Evolutionary conservation across 2,113 vertebrate species (phyloP).

Genomic region (Dendrocopos noguchii): DNA sequence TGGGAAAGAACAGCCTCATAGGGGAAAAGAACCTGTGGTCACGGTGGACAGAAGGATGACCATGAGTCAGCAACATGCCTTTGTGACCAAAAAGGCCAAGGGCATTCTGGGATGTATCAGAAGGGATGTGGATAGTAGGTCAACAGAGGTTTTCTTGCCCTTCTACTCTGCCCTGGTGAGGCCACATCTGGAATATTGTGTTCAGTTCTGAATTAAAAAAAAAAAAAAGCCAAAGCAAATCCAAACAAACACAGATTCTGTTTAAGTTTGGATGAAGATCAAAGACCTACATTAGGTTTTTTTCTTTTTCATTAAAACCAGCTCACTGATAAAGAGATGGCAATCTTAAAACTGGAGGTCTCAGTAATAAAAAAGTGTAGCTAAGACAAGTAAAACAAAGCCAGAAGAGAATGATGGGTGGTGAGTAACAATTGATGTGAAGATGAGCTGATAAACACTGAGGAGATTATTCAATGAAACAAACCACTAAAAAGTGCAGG

Average conservation of each 20-base stretch:
- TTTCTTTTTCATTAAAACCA: background rate
- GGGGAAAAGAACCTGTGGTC: too few relatives aligned
- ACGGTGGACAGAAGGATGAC: too few relatives aligned
- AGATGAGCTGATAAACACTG: background rate
- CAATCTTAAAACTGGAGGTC: background rate
- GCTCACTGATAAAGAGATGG: background rate
- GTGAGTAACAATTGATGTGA: background rate
- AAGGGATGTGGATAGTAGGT: too few relatives aligned
- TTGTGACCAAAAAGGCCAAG: too few relatives aligned
- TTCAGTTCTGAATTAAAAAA: too few relatives aligned
- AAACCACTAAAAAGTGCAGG: constrained; percentile 62
- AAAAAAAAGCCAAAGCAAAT: too few relatives aligned
- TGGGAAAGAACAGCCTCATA: too few relatives aligned
- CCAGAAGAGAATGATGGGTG: constrained; percentile 21
- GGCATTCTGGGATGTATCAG: too few relatives aligned
- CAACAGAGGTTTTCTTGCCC: too few relatives aligned
- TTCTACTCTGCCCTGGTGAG: too few relatives aligned
- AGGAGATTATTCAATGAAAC: background rate
- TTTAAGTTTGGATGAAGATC: background rate
- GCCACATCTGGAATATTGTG: too few relatives aligned
- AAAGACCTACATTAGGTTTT: background rate
- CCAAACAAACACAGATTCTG: background rate
- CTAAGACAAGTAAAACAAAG: constrained; percentile 37
- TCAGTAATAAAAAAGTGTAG: background rate
- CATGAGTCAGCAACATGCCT: too few relatives aligned